Conservation (phyloP, 2,113 vertebrate genomes). For the Ctenomys sociabilis region DNA sequence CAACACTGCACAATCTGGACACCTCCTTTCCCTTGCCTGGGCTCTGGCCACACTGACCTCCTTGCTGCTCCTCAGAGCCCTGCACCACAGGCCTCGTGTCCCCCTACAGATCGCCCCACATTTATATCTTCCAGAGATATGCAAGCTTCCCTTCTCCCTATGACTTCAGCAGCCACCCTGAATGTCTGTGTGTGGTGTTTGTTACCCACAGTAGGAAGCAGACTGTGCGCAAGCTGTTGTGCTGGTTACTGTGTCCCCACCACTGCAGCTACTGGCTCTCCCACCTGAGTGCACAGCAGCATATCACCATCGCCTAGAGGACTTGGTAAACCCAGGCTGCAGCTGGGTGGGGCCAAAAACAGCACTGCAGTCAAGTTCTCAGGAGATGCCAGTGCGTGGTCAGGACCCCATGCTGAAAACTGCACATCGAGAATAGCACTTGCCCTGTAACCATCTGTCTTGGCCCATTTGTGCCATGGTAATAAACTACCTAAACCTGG, state of each 20-base stretch:
- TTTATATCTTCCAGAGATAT: background rate
- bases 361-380: background rate
- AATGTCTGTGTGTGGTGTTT: background rate
- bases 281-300: accelerated
- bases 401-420: accelerated
- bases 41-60: background rate
- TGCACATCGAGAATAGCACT: accelerated
- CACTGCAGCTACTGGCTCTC: background rate
- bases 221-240: background rate
- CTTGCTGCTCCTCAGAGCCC: background rate
- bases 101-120: accelerated
- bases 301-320: background rate
- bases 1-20: background rate
- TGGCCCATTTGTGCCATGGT: background rate
- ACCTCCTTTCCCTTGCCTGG: background rate
- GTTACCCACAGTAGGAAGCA: background rate
- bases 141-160: background rate
- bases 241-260: background rate
- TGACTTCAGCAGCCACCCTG: background rate
- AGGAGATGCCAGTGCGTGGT: background rate
- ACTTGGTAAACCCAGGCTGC: background rate
- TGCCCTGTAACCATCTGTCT: background rate
- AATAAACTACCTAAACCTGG: background rate
- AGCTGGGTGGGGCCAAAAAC: background rate
- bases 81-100: background rate